Percentiles rank a stretch among this genome's conserved stretches.
Conservation (phyloP, 2,888 invertebrate genomes). For the Loripinus fragilis region DNA sequence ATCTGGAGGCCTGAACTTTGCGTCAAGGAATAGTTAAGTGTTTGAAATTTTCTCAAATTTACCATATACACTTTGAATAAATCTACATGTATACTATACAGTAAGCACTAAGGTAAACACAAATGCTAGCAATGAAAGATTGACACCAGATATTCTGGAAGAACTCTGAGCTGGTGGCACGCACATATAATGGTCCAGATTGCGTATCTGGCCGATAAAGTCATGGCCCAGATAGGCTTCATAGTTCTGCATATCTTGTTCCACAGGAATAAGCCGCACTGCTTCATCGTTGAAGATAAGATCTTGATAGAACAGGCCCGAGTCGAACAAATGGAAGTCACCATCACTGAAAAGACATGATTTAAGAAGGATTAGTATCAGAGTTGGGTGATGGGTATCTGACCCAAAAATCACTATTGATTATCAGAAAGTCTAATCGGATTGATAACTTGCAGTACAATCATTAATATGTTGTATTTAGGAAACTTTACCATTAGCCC, state of each 20-base stretch:
- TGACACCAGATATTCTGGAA: not conserved
- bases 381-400: too few relatives aligned
- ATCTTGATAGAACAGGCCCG: slow-evolving; percentile 93
- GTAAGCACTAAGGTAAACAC: slow-evolving; percentile 3
- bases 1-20: too few relatives aligned
- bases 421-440: too few relatives aligned
- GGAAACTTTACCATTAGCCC: too few relatives aligned
- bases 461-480: too few relatives aligned
- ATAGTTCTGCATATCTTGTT: slow-evolving; percentile 84
- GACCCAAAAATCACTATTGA: too few relatives aligned
- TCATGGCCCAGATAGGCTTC: slow-evolving; percentile 75
- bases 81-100: not conserved
- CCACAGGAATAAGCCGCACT: slow-evolving; percentile 91
- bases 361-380: too few relatives aligned
- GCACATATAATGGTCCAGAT: slow-evolving; percentile 76
- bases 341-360: slow-evolving; percentile 75
- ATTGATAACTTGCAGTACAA: too few relatives aligned
- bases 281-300: slow-evolving; percentile 98
- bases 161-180: slow-evolving; percentile 56
- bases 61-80: too few relatives aligned
- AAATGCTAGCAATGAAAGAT: not conserved
- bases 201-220: slow-evolving; percentile 75
- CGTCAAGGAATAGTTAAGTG: too few relatives aligned
- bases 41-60: too few relatives aligned
- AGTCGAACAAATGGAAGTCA: slow-evolving; percentile 95